A percentile compares a stretch with the other conserved stretches of the same genome.
Conservation (phyloP, 2,888 invertebrate species). For the Pogonocherus hispidulus region DNA sequence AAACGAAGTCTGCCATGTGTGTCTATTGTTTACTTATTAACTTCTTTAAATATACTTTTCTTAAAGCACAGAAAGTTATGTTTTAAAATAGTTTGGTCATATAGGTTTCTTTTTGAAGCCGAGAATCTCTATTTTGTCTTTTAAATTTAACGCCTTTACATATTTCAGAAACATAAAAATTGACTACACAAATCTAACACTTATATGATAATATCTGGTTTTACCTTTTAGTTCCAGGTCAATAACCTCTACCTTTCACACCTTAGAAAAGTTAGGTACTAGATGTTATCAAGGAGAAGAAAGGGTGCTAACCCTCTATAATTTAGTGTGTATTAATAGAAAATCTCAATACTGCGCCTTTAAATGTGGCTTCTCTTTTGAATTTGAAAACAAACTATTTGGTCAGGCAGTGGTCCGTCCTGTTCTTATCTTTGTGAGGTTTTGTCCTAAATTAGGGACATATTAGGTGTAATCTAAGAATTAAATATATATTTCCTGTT, state of each 20-base stretch:
- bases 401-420: conserved; percentile 4
- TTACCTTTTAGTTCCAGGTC: background rate
- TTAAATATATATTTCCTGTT: background rate
- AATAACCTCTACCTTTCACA: conserved; percentile 11
- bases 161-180: too few relatives aligned
- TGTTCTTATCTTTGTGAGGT: conserved; percentile 7
- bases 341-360: conserved; percentile 4
- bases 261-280: conserved; percentile 31
- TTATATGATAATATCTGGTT: too few relatives aligned
- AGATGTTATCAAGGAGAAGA: conserved; percentile 31
- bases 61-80: too few relatives aligned
- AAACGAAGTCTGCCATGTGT: too few relatives aligned
- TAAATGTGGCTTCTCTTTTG: conserved; percentile 12
- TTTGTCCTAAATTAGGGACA: conserved; percentile 11
- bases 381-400: conserved; percentile 10
- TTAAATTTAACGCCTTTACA: too few relatives aligned
- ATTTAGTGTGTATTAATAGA: conserved; percentile 7
- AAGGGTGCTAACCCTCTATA: conserved; percentile 36
- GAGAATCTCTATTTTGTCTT: too few relatives aligned
- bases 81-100: too few relatives aligned
- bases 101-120: too few relatives aligned
- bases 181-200: too few relatives aligned
- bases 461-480: background rate
- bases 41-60: too few relatives aligned
- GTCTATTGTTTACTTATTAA: too few relatives aligned